Evolutionary conservation across 92 coral and sea anemone genomes (phyloP).

Genomic region (Phenganax marumi): DNA sequence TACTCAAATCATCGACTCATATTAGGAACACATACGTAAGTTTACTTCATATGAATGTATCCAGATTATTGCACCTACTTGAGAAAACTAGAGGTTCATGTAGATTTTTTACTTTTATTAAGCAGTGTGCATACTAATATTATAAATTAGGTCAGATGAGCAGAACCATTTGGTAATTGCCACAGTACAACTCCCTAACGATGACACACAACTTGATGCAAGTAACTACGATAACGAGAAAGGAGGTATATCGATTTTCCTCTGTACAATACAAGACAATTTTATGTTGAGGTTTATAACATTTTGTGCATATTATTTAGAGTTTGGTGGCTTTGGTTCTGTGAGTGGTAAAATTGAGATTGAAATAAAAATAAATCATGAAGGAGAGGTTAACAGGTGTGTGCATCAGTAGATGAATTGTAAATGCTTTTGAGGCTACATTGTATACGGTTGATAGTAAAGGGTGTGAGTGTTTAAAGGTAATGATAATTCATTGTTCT

Average conservation of each 20-base stretch:
- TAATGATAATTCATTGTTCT: not conserved
- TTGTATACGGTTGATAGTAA: not conserved
- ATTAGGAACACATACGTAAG: constrained; percentile 99
- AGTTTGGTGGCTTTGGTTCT: constrained; percentile 99
- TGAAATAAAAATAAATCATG: constrained; percentile 92
- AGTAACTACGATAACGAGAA: constrained; percentile 96
- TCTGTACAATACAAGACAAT: not conserved
- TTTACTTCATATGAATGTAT: not conserved
- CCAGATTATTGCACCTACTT: not conserved
- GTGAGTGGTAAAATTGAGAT: constrained; percentile 98
- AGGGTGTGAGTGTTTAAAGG: not conserved
- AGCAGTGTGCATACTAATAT: not conserved
- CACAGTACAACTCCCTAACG: constrained; percentile 94
- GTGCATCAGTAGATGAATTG: not conserved
- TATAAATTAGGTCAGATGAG: constrained; percentile 77
- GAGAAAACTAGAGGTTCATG: not conserved
- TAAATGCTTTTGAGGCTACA: not conserved
- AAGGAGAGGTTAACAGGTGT: constrained; percentile 98
- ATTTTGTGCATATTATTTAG: constrained; percentile 39
- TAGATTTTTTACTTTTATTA: not conserved
- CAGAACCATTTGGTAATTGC: constrained; percentile 98
- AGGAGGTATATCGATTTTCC: constrained; percentile 61
- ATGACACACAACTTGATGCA: constrained; percentile 89
- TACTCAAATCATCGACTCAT: constrained; percentile 94
- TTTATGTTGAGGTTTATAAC: not conserved